phyloP scores from a whole-genome alignment of 2,113 vertebrate genomes.

The Heterocephalus glaber region DNA sequence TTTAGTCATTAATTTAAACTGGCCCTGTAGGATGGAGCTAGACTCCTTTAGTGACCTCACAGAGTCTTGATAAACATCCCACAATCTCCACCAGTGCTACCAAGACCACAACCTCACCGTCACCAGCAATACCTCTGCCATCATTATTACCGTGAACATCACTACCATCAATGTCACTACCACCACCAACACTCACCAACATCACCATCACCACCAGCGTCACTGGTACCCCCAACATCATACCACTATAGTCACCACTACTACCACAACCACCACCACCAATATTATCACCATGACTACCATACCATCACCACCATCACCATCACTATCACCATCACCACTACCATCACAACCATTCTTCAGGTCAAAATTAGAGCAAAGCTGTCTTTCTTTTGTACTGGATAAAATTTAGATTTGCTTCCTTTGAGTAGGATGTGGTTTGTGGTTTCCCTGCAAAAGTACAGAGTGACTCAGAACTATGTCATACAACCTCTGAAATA shows the following conservation, averaged over 20 bases:
- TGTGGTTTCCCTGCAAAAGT: not conserved
- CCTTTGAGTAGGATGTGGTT: not conserved
- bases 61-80: not conserved
- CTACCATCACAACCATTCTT: not conserved
- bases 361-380: not conserved
- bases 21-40: not conserved
- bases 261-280: not conserved
- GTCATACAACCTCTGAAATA: not conserved
- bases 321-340: not conserved
- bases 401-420: not conserved
- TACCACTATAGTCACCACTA: too few relatives aligned
- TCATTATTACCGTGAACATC: not conserved
- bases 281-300: not conserved
- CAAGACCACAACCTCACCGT: too few relatives aligned
- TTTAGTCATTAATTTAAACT: not conserved
- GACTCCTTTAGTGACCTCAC: not conserved
- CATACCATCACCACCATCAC: not conserved
- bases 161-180: too few relatives aligned
- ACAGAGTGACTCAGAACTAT: not conserved
- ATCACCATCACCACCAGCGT: accelerated
- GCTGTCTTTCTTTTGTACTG: not conserved
- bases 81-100: too few relatives aligned
- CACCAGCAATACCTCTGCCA: too few relatives aligned
- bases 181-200: not conserved
- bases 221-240: not conserved